Percentiles rank a stretch among this genome's conserved stretches.
phyloP scores from a whole-genome alignment of 2,797 vertebrate genomes.

The Acestrorhynchus altus region DNA sequence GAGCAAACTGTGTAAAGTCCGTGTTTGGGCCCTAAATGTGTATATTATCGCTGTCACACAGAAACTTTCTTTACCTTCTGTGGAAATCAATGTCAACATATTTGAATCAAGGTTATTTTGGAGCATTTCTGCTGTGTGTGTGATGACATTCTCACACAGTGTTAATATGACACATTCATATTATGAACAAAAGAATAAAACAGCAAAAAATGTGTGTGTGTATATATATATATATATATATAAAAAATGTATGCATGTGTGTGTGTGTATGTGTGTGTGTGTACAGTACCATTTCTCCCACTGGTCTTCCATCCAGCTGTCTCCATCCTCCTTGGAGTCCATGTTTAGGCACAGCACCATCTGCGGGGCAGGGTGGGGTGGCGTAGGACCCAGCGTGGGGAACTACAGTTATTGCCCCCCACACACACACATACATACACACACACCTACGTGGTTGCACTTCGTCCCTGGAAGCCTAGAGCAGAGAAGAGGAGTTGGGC shows the following conservation, averaged over 20 bases:
- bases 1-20: too few species aligned
- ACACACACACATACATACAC: too few species aligned
- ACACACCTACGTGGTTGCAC: constrained; percentile 9
- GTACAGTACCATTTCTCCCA: constrained; percentile 64
- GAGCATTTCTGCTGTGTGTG: too few species aligned
- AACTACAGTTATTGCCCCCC: constrained; percentile 40
- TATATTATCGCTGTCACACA: too few species aligned
- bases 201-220: too few species aligned
- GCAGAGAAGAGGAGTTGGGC: constrained; percentile 38
- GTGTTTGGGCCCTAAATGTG: background rate
- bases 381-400: constrained; percentile 37
- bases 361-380: constrained; percentile 51
- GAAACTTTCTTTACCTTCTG: too few species aligned
- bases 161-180: background rate
- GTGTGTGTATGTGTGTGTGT: constrained; percentile 17
- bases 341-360: constrained; percentile 63
- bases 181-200: too few species aligned
- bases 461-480: constrained; percentile 51
- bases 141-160: too few species aligned
- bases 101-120: too few species aligned
- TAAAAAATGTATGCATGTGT: background rate
- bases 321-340: constrained; percentile 63
- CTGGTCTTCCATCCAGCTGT: constrained; percentile 65
- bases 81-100: too few species aligned
- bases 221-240: background rate